Base-by-base conservation (phyloP, 2,797 vertebrate genomes). In the Darevskia mixta region DNA sequence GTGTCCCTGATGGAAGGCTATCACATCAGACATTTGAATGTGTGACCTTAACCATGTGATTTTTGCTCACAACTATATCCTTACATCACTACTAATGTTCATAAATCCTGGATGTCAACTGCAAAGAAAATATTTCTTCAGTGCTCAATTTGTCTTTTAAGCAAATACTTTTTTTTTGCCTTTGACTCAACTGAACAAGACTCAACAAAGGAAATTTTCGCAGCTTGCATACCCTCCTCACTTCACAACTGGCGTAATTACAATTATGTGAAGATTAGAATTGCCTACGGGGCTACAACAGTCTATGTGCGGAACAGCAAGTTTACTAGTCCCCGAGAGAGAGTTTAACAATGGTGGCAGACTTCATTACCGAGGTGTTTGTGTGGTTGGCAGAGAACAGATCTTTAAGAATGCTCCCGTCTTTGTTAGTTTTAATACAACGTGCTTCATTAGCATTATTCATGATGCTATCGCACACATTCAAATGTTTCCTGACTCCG, bases 261-360 rank as follows among this genome's bases (percentile, higher is more conserved):
- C 71, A 86, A 86, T 93, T 86, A 71, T 69, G 45, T 90, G 82
- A 27, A 58, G 69, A 88, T 85, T 49, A 87, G 25, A 83, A 35
- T 49, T 82, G 82, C 77, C 71, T 89, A 85, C 87, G 87, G 77
- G 90, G n/a, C 69, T 88, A 83, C 4, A 43, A 20, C 23, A 58
- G 66, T 83, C 78, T 89, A 82, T 86, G n/a, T 49, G 58, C 91
- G 90, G 87, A 73, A 80, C 49, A 83, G 81, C 41, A 77, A 29
- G 71, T 87, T 76, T 76, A 85, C 86, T 92, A 88, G 75, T 79
- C 88, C 67, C 66, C 87, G 79, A 88, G 91, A 94, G 5, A 79
- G 23, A 81, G 89, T 90, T 91, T 87, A 93, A 81, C 38, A 91
- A 10, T 78, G 86, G 5, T 84, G 83, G 88, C 67, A 92, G 88